A percentile compares a stretch with the other conserved stretches of the same genome.
Evolutionary conservation across 2,113 vertebrate genomes (phyloP).

Genomic region (Tenebrosternarchus preto): DNA sequence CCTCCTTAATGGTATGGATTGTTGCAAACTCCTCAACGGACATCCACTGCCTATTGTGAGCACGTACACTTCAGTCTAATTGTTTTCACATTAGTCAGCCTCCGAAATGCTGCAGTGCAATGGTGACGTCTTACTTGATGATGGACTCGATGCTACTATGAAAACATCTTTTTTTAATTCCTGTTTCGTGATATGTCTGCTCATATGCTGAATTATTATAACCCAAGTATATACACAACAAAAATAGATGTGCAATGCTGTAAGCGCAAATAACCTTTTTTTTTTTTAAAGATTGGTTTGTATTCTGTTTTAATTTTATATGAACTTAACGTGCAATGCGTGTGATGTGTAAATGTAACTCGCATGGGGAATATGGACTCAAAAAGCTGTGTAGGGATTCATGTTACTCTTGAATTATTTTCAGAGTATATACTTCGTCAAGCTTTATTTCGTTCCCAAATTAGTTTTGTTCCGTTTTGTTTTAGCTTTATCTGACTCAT

Average conservation of each 20-base stretch:
- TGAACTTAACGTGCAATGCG: slow-evolving; percentile 67
- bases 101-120: slow-evolving; percentile 70
- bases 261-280: slow-evolving; percentile 65
- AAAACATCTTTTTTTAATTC: slow-evolving; percentile 73
- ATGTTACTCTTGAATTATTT: slow-evolving; percentile 38
- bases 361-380: slow-evolving; percentile 66
- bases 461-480: slow-evolving; percentile 7
- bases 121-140: slow-evolving; percentile 71
- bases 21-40: slow-evolving; percentile 58
- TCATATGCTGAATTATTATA: slow-evolving; percentile 74
- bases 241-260: slow-evolving; percentile 78
- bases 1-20: slow-evolving; percentile 68
- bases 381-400: slow-evolving; percentile 51
- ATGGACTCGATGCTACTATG: slow-evolving; percentile 67
- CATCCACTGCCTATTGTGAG: slow-evolving; percentile 64
- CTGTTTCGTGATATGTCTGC: slow-evolving; percentile 76
- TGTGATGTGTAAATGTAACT: slow-evolving; percentile 65
- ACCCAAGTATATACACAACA: slow-evolving; percentile 75
- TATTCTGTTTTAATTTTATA: slow-evolving; percentile 72
- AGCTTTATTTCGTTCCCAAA: background rate
- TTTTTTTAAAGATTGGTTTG: slow-evolving; percentile 64
- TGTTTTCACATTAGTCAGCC: slow-evolving; percentile 59
- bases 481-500: background rate
- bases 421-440: background rate
- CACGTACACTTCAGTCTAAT: slow-evolving; percentile 59